A percentile compares a stretch with the other conserved stretches of the same genome.
phyloP scores from a whole-genome alignment of 2,888 invertebrate species.

The Apamea sordens region DNA sequence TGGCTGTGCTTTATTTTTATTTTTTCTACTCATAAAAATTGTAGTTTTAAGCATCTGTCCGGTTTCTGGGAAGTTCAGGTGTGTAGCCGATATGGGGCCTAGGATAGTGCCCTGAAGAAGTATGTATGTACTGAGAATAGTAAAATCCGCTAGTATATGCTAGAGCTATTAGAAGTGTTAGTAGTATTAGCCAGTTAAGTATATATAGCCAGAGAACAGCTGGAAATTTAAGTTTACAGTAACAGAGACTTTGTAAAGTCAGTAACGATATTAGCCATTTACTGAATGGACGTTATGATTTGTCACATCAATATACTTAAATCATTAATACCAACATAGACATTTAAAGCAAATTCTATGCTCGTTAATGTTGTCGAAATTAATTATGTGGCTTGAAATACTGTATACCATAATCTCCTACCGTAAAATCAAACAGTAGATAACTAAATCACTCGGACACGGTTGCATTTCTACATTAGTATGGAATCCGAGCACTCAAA shows the following conservation, averaged over 20 bases:
- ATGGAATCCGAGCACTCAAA: background rate
- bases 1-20: conserved; percentile 47
- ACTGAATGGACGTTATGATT: background rate
- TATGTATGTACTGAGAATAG: background rate
- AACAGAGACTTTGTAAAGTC: background rate
- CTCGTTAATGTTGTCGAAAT: background rate
- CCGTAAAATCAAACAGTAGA: background rate
- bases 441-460: background rate
- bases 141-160: background rate
- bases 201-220: background rate
- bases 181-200: background rate
- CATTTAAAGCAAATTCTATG: background rate
- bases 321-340: background rate
- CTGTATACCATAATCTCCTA: background rate
- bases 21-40: conserved; percentile 52
- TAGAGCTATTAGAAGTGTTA: background rate
- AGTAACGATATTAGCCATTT: background rate
- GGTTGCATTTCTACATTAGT: background rate
- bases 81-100: conserved; percentile 11
- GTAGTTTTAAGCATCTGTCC: conserved; percentile 46
- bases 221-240: background rate
- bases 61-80: conserved; percentile 50
- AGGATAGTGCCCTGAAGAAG: conserved; percentile 42
- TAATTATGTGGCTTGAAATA: background rate
- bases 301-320: background rate